A percentile compares a stretch with the other conserved stretches of the same genome.
Evolutionary conservation across 2,888 invertebrate genomes (phyloP).

Genomic region (Pilophorus perplexus): DNA sequence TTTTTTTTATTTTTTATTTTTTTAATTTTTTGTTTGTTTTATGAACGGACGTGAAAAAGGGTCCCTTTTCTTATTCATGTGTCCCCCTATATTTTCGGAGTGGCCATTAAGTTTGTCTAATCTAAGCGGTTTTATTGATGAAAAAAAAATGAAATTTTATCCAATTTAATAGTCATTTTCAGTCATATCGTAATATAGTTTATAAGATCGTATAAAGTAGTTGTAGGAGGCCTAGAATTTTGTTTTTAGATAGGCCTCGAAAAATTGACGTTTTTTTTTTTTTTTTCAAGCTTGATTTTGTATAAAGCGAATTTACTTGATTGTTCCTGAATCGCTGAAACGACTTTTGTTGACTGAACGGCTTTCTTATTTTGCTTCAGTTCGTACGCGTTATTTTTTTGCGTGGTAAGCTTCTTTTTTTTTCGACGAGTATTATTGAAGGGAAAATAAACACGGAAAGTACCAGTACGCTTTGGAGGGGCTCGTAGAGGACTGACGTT

Average conservation of each 20-base stretch:
- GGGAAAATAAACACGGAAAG: no score
- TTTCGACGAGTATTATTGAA: background rate
- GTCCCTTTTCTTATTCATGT: background rate
- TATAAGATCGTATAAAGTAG: constrained; percentile 4
- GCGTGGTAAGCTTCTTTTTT: background rate
- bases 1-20: constrained; percentile 52
- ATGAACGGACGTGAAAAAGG: background rate
- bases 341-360: constrained; percentile 5
- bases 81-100: constrained; percentile 15
- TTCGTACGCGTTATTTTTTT: background rate
- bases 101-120: constrained; percentile 25
- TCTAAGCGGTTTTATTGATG: background rate
- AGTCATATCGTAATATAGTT: constrained; percentile 51
- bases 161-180: constrained; percentile 54
- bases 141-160: constrained; percentile 24
- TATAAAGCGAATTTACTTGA: background rate
- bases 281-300: background rate
- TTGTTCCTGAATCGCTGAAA: constrained; percentile 10
- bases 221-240: background rate
- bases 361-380: background rate
- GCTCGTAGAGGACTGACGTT: no score
- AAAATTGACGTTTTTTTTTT: background rate
- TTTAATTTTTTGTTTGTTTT: constrained; percentile 7
- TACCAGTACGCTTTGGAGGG: no score
- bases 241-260: background rate